Conservation (phyloP, 2,888 invertebrate genomes). For the Drosophila greeni region DNA sequence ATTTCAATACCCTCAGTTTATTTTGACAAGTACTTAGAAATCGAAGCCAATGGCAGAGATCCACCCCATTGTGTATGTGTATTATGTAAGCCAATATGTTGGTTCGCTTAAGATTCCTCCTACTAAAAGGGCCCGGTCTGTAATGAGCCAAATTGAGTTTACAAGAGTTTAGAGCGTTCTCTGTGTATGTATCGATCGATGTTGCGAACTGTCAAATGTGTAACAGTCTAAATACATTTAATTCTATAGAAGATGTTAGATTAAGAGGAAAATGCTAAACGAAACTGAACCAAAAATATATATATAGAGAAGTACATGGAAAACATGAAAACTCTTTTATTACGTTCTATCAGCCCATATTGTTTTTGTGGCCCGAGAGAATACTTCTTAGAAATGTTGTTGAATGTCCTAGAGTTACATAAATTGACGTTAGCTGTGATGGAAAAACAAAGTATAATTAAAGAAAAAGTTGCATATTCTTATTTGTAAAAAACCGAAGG, state of each 20-base stretch:
- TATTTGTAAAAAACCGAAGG: slow-evolving; percentile 12
- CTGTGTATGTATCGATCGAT: slow-evolving; percentile 40
- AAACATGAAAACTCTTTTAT: slow-evolving; percentile 4
- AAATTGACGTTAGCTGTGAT: slow-evolving; percentile 65
- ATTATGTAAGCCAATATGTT: background rate
- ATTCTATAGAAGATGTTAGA: slow-evolving; percentile 18
- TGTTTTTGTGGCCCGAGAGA: slow-evolving; percentile 2
- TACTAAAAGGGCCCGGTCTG: background rate
- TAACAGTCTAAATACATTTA: slow-evolving; percentile 52
- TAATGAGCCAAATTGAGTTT: slow-evolving; percentile 18
- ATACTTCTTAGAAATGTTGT: slow-evolving; percentile 25
- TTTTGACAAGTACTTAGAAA: background rate
- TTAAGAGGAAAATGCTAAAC: background rate
- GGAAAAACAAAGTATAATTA: slow-evolving; percentile 37
- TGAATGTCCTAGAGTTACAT: slow-evolving; percentile 35
- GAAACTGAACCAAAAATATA: slow-evolving; percentile 18
- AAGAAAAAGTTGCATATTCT: slow-evolving; percentile 24
- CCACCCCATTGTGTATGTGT: slow-evolving; percentile 26
- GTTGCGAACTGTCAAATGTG: slow-evolving; percentile 57
- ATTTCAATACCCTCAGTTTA: background rate
- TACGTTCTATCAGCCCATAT: background rate
- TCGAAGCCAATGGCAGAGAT: background rate
- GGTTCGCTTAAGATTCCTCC: background rate
- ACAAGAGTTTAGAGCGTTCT: slow-evolving; percentile 27
- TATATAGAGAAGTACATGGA: slow-evolving; percentile 4